A percentile compares a stretch with the other conserved stretches of the same genome.
Evolutionary conservation across 2,797 vertebrate genomes (phyloP).

Genomic region (Lerista edwardsae): DNA sequence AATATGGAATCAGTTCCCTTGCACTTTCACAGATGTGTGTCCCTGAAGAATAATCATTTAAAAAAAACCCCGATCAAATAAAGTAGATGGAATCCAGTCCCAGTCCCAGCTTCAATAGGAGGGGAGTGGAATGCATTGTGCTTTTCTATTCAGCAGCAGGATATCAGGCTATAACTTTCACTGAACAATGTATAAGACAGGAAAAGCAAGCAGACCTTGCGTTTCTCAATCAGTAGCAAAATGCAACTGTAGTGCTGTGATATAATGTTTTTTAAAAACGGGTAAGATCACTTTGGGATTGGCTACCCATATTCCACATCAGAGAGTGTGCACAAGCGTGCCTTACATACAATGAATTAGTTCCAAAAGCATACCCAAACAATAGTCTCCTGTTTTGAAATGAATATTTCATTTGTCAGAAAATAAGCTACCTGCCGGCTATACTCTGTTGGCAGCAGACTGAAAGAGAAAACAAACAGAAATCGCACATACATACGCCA

Average conservation of each 20-base stretch:
- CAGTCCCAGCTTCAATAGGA: neutral
- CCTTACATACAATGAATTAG: neutral
- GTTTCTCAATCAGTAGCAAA: neutral
- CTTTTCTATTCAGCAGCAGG: neutral
- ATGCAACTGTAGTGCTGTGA: neutral
- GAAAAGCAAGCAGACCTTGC: neutral
- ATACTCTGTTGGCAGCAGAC: neutral
- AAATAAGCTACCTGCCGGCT: neutral
- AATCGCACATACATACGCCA: neutral
- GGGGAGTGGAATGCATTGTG: no score
- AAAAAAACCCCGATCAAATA: neutral
- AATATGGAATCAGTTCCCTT: neutral
- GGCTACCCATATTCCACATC: neutral
- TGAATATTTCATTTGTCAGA: constrained; percentile 13
- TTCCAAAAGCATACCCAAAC: neutral
- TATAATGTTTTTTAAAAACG: neutral
- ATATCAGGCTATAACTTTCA: neutral
- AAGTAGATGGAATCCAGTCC: neutral
- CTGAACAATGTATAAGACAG: constrained; percentile 3
- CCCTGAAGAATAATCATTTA: neutral
- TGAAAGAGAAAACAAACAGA: neutral
- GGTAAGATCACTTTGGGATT: rapidly evolving
- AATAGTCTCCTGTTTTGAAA: neutral
- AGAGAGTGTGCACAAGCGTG: neutral
- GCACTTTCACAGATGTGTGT: neutral